These are phyloP conservation scores for Zaprionus vittiger DNA, from an alignment of 1,140 invertebrate species.

Conservation along the genomic window DNA sequence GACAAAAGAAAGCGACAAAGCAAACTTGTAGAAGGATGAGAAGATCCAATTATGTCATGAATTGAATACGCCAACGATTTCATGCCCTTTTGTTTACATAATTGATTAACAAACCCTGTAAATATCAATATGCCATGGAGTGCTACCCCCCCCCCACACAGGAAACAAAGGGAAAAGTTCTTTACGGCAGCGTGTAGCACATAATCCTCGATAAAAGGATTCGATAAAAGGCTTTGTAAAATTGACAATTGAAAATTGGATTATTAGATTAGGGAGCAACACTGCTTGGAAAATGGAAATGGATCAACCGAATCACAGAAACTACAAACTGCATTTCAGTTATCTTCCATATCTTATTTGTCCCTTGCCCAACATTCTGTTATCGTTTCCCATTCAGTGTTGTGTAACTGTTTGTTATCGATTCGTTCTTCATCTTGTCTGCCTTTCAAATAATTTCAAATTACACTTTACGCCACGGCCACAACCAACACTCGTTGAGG, in stretches of 20 bases:
- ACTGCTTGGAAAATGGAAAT: background rate
- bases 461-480: background rate
- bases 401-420: conserved; percentile 39
- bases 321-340: background rate
- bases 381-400: background rate
- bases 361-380: too few relatives aligned
- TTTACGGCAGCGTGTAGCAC: conserved; percentile 4
- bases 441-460: background rate
- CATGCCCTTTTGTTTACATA: conserved; percentile 36
- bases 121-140: conserved; percentile 42
- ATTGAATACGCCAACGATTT: background rate
- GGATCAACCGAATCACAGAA: background rate
- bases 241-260: conserved; percentile 77
- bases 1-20: background rate
- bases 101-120: conserved; percentile 64
- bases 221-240: conserved; percentile 72
- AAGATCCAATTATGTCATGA: background rate
- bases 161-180: conserved; percentile 43
- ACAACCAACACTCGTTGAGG: too few relatives aligned
- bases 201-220: conserved; percentile 68
- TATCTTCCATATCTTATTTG: background rate
- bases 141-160: background rate
- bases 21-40: background rate
- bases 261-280: conserved; percentile 47
- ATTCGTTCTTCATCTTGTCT: background rate